These are phyloP conservation scores for Sthenelais limicola DNA, from an alignment of 2,888 invertebrate species.

Conservation along the genomic window DNA sequence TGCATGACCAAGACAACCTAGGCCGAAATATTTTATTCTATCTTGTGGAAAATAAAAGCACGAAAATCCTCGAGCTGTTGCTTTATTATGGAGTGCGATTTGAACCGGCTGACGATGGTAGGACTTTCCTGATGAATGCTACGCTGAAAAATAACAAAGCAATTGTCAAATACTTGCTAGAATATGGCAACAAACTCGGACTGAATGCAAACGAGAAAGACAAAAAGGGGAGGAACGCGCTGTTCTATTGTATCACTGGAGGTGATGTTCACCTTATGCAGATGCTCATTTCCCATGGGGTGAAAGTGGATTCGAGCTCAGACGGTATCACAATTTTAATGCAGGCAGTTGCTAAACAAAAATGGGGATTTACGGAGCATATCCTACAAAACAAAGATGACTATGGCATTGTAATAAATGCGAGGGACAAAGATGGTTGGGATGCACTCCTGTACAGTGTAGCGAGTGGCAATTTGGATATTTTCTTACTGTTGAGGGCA, in stretches of 20 bases:
- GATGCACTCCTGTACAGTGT: constrained; percentile 48
- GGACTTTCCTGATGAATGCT: constrained; percentile 51
- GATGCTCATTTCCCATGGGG: constrained; percentile 44
- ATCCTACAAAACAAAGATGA: constrained; percentile 38
- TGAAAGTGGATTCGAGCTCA: constrained; percentile 37
- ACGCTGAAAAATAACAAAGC: constrained; percentile 47
- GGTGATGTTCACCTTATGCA: constrained; percentile 48
- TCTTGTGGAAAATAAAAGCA: constrained; percentile 34
- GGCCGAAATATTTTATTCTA: constrained; percentile 51
- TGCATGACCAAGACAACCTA: constrained; percentile 39
- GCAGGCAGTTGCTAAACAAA: constrained; percentile 51
- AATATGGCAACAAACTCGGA: constrained; percentile 46
- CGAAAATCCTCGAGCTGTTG: constrained; percentile 42
- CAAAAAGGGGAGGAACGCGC: constrained; percentile 48
- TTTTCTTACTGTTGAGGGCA: constrained; percentile 38
- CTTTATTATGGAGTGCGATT: constrained; percentile 38
- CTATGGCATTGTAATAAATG: constrained; percentile 46
- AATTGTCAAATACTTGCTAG: constrained; percentile 46
- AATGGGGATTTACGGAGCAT: constrained; percentile 35
- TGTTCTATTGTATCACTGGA: constrained; percentile 52
- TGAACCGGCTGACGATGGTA: constrained; percentile 46
- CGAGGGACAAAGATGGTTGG: constrained; percentile 51
- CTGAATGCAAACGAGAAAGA: constrained; percentile 51
- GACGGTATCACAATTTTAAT: constrained; percentile 51
- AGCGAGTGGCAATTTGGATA: constrained; percentile 45